phyloP scores from a whole-genome alignment of 2,797 vertebrate species.

The Pygocentrus nattereri region DNA sequence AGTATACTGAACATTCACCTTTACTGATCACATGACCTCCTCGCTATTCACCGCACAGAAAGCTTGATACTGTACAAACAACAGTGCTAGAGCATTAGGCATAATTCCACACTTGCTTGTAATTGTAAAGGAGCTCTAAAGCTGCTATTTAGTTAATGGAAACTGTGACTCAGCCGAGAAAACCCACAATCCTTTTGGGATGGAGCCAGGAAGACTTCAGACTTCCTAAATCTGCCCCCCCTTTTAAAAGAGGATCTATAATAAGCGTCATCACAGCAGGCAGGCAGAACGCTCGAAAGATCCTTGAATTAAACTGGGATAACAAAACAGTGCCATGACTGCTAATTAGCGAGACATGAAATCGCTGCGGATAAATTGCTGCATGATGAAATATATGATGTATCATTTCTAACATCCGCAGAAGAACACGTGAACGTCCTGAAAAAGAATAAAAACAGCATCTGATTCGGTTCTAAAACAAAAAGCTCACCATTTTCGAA shows the following conservation, averaged over 20 bases:
- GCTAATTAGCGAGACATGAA: constrained; percentile 25
- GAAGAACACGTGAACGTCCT: neutral
- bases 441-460: neutral
- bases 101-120: neutral
- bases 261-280: constrained; percentile 24
- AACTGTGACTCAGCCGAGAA: constrained; percentile 13
- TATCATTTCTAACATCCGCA: neutral
- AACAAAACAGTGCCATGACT: neutral
- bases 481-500: neutral
- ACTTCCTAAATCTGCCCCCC: constrained; percentile 11
- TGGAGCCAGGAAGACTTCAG: constrained; percentile 10
- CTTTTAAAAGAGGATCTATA: constrained; percentile 16
- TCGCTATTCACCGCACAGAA: neutral
- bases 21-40: neutral
- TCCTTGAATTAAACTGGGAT: constrained; percentile 3
- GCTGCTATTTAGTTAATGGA: neutral
- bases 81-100: no score
- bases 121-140: neutral
- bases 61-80: neutral
- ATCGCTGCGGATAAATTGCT: constrained; percentile 10
- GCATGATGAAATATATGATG: neutral
- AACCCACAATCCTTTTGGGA: constrained; percentile 13
- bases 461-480: neutral
- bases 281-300: constrained; percentile 2
- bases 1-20: neutral